Base-by-base conservation (phyloP, 2,888 invertebrate genomes). In the Drosophila borealis region DNA sequence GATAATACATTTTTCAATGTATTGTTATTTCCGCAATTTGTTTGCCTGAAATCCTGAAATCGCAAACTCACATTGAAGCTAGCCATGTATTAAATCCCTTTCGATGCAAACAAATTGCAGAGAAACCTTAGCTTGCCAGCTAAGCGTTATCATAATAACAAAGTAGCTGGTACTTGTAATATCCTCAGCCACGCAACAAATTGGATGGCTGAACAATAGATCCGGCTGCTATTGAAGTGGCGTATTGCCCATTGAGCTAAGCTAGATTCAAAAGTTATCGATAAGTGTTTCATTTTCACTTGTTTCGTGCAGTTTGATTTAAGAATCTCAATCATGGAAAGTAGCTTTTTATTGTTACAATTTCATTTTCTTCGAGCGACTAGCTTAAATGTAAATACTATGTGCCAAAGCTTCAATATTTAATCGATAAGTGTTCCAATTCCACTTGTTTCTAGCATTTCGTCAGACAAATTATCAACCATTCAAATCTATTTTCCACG, bases 21-120 rank as follows among this genome's bases (percentile, higher is more conserved):
- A 49, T 76, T 64, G 65, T 48, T 29, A 64, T 72, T 72, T 78
- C 59, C 72, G 77, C 68, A 76, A 68, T 78, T 80, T 76, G 77
- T 80, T 80, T 76, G 56, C 60, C 57, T 17, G 17, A 1, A 17
- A 76, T 50, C 59, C 45, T 36, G 37, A 66, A 62, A 70, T 69
- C 48, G 50, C 53, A 79, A 74, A 46, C 62, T 60, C 54, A 59
- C 25, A 74, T 63, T 56, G 19, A 70, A 55, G 70, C 61, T 62
- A 33, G 9, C 55, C 76, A 70, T 46, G 60, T 56, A 57, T 70
- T 56, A 70, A 74, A 65, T 60, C 66, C 54, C 11, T 33, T 34
- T n/a, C 21, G 25, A 17, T 29, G 8, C 33, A 39, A 25, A 19
- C 25, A 33, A 68, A 49, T 34, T 53, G 13, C 49, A 10, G 5